Percentiles rank a stretch among this genome's conserved stretches.
phyloP scores from a whole-genome alignment of 2,113 vertebrate genomes.

The Stegostoma tigrinum region DNA sequence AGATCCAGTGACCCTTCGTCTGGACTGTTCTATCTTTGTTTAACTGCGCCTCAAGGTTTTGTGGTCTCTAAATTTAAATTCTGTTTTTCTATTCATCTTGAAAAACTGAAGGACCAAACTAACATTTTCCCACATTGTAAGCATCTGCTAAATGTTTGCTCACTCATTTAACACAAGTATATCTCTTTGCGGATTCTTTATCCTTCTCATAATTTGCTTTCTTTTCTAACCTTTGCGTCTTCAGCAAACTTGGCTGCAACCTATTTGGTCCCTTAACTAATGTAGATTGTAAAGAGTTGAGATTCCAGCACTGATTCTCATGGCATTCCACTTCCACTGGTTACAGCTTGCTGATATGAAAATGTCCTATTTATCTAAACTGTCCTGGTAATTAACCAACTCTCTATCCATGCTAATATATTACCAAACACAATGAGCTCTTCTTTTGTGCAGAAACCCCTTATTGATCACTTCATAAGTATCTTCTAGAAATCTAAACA shows the following conservation, averaged over 20 bases:
- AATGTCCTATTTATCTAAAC: not conserved
- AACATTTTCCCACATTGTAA: not conserved
- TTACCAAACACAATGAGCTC: not conserved
- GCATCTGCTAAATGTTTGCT: not conserved
- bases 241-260: not conserved
- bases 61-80: not conserved
- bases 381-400: too few species aligned
- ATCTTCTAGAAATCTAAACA: not conserved
- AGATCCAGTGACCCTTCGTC: too few species aligned
- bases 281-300: not conserved
- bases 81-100: not conserved
- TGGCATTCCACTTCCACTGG: not conserved
- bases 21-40: too few species aligned
- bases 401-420: not conserved
- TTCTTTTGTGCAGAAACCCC: not conserved
- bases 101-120: not conserved
- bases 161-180: not conserved
- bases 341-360: not conserved
- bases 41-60: not conserved
- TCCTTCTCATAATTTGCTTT: not conserved
- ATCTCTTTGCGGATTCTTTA: not conserved
- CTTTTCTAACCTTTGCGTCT: not conserved
- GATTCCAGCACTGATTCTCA: not conserved
- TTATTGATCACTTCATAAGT: not conserved
- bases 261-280: not conserved